Conservation (phyloP, 2,888 invertebrate species). For the Caenorhabditis wallacei region DNA sequence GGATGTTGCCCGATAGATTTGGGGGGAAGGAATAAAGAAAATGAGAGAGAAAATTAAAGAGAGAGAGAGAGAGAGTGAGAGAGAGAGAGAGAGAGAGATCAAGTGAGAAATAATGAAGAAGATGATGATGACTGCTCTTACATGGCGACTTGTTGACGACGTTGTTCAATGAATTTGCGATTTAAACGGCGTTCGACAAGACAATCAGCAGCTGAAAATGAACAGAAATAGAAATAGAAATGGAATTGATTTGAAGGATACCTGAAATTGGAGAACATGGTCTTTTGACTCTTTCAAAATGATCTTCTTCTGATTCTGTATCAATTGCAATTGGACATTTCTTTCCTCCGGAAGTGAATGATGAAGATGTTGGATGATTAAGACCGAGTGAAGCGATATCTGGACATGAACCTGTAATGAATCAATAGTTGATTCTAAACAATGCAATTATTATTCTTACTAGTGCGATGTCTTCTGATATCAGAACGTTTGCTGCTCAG, state of each 20-base stretch:
- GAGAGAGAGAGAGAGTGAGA: constrained; percentile 30
- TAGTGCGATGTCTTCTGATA: constrained; percentile 41
- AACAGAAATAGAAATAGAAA: neutral
- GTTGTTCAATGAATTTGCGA: constrained; percentile 68
- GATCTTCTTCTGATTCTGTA: constrained; percentile 72
- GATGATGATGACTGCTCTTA: constrained; percentile 46
- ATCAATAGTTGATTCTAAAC: neutral
- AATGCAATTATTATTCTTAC: constrained; percentile 2
- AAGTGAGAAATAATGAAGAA: constrained; percentile 14
- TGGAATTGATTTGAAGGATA: constrained; percentile 9
- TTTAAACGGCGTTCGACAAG: constrained; percentile 69
- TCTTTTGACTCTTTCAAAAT: constrained; percentile 60
- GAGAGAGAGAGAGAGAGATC: constrained; percentile 51
- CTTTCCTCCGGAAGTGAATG: constrained; percentile 30
- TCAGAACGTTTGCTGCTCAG: constrained; percentile 52
- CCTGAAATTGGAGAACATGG: constrained; percentile 66
- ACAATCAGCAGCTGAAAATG: constrained; percentile 70
- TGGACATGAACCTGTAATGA: constrained; percentile 68
- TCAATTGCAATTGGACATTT: constrained; percentile 68
- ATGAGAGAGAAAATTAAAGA: no score
- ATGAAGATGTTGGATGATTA: constrained; percentile 33
- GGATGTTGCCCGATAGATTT: constrained; percentile 53
- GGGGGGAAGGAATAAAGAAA: constrained; percentile 9
- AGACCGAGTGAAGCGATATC: constrained; percentile 59
- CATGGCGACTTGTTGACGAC: constrained; percentile 71